phyloP scores from a whole-genome alignment of 2,113 vertebrate genomes.

The Climacteris rufus region DNA sequence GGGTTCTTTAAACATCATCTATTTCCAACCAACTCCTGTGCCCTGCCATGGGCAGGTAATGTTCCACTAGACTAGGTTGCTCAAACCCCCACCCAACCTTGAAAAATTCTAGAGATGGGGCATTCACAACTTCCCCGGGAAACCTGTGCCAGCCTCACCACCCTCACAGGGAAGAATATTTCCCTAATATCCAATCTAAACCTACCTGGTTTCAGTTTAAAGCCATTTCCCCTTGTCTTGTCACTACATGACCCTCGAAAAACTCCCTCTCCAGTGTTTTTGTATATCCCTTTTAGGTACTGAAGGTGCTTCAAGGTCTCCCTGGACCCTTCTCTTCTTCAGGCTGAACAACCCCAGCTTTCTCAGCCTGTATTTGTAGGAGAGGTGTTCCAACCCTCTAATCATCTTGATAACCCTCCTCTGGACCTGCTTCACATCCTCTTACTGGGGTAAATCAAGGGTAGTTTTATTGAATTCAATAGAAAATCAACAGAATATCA shows the following conservation, averaged over 20 bases:
- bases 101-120: background rate
- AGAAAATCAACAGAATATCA: background rate
- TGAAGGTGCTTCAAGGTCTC: background rate
- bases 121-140: background rate
- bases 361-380: background rate
- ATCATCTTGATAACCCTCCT: background rate
- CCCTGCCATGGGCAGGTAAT: background rate
- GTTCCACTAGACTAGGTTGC: background rate
- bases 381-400: background rate
- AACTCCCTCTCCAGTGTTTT: background rate
- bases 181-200: background rate
- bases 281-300: background rate
- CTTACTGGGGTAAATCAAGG: background rate
- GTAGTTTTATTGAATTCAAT: background rate
- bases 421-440: background rate
- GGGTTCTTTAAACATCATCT: background rate
- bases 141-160: background rate
- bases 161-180: background rate
- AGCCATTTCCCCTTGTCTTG: background rate
- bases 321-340: background rate
- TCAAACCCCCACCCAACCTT: background rate
- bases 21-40: fast-evolving
- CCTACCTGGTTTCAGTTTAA: background rate
- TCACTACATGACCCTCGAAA: background rate
- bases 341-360: background rate